Base-by-base conservation (phyloP, 2,797 vertebrate genomes). In the Gobio occitaniae region DNA sequence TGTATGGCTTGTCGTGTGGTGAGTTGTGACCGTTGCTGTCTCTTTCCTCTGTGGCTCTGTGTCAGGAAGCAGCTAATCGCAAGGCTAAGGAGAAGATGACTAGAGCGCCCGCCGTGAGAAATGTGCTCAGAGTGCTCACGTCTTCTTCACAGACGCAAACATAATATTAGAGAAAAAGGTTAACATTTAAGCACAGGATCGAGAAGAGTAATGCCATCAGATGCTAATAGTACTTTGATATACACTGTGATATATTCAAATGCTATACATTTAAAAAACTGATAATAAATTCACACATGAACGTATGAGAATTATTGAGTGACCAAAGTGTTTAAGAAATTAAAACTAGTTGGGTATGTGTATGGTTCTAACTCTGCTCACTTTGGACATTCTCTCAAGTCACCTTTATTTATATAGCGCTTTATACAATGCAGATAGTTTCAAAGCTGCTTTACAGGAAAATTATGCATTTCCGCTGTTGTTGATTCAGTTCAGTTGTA, bases 1-100 rank as follows among this genome's bases (percentile, higher is more conserved):
- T 82, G 76, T 86, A 75, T 87, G 86, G 72, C 65, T 77, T 83
- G 84, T 80, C 48, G 79, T 47, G 89, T 83, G 81, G 83, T 85
- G 85, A 86, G 72, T 80, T 86, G 84, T 83, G 83, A 89, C 89
- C 88, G 80, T 89, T 90, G 87, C 89, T 86, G 84, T 47, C 32
- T 84, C 77, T 86, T 89, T 90, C 86, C 86, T 87, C 72, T 88
- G 86, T 81, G 84, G 86, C 75, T 79, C 72, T 9, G 17, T 59
- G 41, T 74, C 61, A 72, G 86, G 89, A 90, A 89, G 78, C 86
- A 89, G 80, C 80, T 80, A n/a, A 82, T 86, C 32, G 15, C 76
- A 54, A 63, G 29, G 21, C 75, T 63, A 61, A 83, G 80, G 70
- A 83, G 72, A 70, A 82, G 74, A 87, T 36, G 63, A 70, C 84